Base-by-base conservation (phyloP, 2,888 invertebrate species). In the Theretra japonica region DNA sequence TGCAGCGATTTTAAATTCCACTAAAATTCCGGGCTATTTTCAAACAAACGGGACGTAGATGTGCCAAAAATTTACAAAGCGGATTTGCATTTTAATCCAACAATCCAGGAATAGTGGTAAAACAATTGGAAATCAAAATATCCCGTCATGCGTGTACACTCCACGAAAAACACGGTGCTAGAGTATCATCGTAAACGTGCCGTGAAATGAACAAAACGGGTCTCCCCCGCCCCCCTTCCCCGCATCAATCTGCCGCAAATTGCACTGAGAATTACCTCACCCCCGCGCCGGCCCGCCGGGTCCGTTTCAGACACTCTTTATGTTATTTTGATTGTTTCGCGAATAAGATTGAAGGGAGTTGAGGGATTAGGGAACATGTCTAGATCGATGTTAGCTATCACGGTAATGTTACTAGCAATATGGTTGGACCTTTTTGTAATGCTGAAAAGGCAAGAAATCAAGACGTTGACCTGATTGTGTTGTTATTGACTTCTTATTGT, bases 241-340 rank as follows among this genome's bases (percentile, higher is more conserved):
- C 60, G 71, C 70, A 59, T 56, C 73, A 76, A 75, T 78, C 73
- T 76, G 70, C 73, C 68, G 71, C 73, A 74, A 77, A 77, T 76
- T 77, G 75, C 75, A 74, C 60, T 72, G 76, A 75, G 74, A 74
- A 75, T 78, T 70, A 69, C 73, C 70, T 25, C 68, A 30, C 68
- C 73, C 68, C 65, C 65, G 65, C 65, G 48, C 30, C 17, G 7
- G 48, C 15, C 65, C 48, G 65, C 1, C 41, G 41, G 23, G 17
- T 21, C 21, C 62, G 21, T 17, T 62, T 23, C 65, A 48, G 21
- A 60, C 60, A 8, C 41, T 41, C 65, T 65, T 65, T 65, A 65
- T 65, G 48, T 23, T 65, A 48, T 65, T 65, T 48, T 65, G 65
- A 65, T 65, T 65, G 48, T 48, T 65, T 65, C 23, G 15, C 62